Evolutionary conservation across 2,888 invertebrate species (phyloP), one percentile per base, ranked within the genome.

Genomic region (Creontiades dilutus): DNA sequence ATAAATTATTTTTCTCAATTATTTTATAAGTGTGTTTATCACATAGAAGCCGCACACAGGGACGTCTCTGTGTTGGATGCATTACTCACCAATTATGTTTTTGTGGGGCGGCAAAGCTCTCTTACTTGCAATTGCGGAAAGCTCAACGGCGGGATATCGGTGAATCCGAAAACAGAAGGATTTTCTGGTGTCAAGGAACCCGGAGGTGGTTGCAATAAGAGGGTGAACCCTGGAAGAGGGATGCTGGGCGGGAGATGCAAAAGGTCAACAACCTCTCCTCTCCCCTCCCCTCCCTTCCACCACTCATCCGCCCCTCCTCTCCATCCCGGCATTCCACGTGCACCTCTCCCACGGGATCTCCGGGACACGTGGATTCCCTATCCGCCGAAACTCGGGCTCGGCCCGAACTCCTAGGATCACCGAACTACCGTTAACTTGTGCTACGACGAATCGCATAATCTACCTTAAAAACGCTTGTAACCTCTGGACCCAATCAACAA

Each of bases 281-380:
- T n/a, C n/a, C n/a, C n/a, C n/a, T n/a, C n/a, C n/a, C n/a, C n/a
- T n/a, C n/a, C n/a, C n/a, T n/a, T n/a, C n/a, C n/a, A n/a, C n/a
- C n/a, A n/a, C n/a, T n/a, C 37, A 4, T 37, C 37, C 37, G 3
- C 37, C 37, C 37, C 16, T 57, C 57, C 68, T 0, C 23, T 23
- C 13, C 68, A 23, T 68, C 68, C 68, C 19, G 68, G 23, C 68
- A 23, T 68, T 68, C 68, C 68, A 68, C 68, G 68, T 68, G 68
- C 68, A 68, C 23, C 68, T 68, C 68, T 68, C 68, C 68, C 68
- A 68, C 68, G 68, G 68, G 68, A 68, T 68, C 68, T 68, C 68
- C 19, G 23, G 61, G 61, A 19, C 19, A 68, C 68, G 19, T 19
- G 68, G n/a, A 19, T n/a, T 19, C 68, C 68, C 19, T 3, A 23